These are phyloP conservation scores for Flexamia atlantica DNA, from an alignment of 2,888 invertebrate species.

Conservation along the genomic window DNA sequence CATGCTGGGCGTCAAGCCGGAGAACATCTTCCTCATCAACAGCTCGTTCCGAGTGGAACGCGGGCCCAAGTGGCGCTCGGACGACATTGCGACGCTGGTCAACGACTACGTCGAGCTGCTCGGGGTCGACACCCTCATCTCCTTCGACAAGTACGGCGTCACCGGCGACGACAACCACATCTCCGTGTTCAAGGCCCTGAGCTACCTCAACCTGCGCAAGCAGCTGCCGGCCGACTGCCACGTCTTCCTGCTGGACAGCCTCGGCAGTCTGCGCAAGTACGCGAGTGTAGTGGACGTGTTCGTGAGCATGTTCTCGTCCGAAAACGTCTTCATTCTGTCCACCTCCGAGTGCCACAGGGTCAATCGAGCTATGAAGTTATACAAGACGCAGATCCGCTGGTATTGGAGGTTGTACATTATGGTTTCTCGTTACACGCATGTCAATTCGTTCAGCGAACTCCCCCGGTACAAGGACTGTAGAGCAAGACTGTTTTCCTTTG, in stretches of 20 bases:
- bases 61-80: constrained; percentile 87
- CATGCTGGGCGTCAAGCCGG: constrained; percentile 86
- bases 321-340: constrained; percentile 80
- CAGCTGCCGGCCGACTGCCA: constrained; percentile 81
- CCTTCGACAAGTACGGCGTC: constrained; percentile 96
- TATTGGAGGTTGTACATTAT: constrained; percentile 92
- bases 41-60: constrained; percentile 86
- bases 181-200: constrained; percentile 89
- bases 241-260: constrained; percentile 90
- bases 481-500: too few relatives aligned
- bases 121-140: constrained; percentile 88
- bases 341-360: constrained; percentile 76
- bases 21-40: constrained; percentile 83
- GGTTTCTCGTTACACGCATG: constrained; percentile 93
- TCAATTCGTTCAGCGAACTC: constrained; percentile 91
- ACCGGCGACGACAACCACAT: constrained; percentile 96
- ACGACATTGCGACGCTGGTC: constrained; percentile 81
- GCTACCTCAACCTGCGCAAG: constrained; percentile 81
- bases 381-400: constrained; percentile 97
- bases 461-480: constrained; percentile 72
- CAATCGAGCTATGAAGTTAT: constrained; percentile 73
- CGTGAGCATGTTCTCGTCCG: constrained; percentile 76
- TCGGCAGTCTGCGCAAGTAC: constrained; percentile 92
- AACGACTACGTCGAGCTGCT: constrained; percentile 83
- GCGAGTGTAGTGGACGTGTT: constrained; percentile 90